These are phyloP conservation scores for Drosophila seguyi DNA, from an alignment of 1,140 invertebrate genomes.

Conservation along the genomic window DNA sequence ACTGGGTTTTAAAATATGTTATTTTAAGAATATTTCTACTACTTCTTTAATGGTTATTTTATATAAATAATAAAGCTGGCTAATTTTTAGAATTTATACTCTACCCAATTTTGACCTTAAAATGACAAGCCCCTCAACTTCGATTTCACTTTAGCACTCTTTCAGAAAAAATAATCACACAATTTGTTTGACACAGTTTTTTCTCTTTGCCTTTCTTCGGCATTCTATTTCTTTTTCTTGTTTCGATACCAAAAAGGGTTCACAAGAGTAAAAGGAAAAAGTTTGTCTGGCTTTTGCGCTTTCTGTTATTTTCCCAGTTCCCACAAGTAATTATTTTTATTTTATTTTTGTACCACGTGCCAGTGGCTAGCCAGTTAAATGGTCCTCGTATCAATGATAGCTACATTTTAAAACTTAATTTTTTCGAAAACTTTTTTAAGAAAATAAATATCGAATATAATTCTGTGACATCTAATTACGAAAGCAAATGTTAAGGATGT, in stretches of 20 bases:
- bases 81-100: no score
- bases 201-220: constrained; percentile 27
- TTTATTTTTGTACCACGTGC: constrained; percentile 35
- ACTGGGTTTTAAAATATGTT: neutral
- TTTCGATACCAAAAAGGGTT: constrained; percentile 35
- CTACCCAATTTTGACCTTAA: constrained; percentile 20
- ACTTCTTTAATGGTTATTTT: neutral
- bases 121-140: constrained; percentile 13
- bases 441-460: neutral
- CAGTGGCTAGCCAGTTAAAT: constrained; percentile 36
- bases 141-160: constrained; percentile 37
- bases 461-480: neutral
- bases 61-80: no score
- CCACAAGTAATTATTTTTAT: constrained; percentile 43
- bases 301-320: constrained; percentile 19
- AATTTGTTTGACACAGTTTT: constrained; percentile 51
- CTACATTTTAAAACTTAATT: constrained; percentile 11
- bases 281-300: constrained; percentile 41
- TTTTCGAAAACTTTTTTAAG: neutral
- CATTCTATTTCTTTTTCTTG: constrained; percentile 28
- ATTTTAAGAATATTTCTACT: no score
- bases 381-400: constrained; percentile 22
- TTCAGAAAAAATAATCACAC: constrained; percentile 37
- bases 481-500: neutral
- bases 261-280: constrained; percentile 28